A percentile compares a stretch with the other conserved stretches of the same genome.
Conservation (phyloP, 2,888 invertebrate genomes). For the Eupeodes luniger region DNA sequence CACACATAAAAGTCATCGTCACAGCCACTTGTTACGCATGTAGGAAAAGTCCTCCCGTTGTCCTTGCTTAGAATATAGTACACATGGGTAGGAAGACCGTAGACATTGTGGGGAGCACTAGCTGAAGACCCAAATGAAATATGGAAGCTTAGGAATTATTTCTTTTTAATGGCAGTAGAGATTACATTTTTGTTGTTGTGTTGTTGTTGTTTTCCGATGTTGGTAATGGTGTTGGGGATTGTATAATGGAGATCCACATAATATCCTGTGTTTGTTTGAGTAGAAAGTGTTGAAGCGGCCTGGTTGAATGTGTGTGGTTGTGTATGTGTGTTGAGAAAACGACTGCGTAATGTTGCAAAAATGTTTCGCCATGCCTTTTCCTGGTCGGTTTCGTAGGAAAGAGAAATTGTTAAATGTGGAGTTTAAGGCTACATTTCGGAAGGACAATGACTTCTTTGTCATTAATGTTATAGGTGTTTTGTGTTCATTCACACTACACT, state of each 20-base stretch:
- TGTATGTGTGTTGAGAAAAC: constrained; percentile 1
- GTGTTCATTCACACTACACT: constrained; percentile 52
- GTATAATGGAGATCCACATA: constrained; percentile 33
- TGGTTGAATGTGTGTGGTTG: background rate
- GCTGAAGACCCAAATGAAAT: constrained; percentile 65
- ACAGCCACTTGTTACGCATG: constrained; percentile 76
- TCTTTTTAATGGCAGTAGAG: constrained; percentile 76
- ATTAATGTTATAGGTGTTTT: constrained; percentile 64
- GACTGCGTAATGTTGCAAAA: constrained; percentile 67
- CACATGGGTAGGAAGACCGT: background rate
- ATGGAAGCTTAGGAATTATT: constrained; percentile 76
- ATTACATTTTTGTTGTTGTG: constrained; percentile 69
- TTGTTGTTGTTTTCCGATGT: constrained; percentile 30
- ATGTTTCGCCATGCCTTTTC: constrained; percentile 29
- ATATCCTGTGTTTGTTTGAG: constrained; percentile 39
- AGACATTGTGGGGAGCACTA: constrained; percentile 32
- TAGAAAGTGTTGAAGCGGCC: constrained; percentile 20
- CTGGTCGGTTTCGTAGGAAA: constrained; percentile 27
- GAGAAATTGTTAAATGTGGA: constrained; percentile 48
- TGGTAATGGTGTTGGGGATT: constrained; percentile 29
- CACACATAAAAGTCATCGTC: constrained; percentile 76
- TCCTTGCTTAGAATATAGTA: constrained; percentile 33
- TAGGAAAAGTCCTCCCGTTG: constrained; percentile 68
- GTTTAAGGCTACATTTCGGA: constrained; percentile 60
- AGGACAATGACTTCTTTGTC: constrained; percentile 73